Conservation (phyloP, 2,888 invertebrate genomes). For the Entomobrya proxima region DNA sequence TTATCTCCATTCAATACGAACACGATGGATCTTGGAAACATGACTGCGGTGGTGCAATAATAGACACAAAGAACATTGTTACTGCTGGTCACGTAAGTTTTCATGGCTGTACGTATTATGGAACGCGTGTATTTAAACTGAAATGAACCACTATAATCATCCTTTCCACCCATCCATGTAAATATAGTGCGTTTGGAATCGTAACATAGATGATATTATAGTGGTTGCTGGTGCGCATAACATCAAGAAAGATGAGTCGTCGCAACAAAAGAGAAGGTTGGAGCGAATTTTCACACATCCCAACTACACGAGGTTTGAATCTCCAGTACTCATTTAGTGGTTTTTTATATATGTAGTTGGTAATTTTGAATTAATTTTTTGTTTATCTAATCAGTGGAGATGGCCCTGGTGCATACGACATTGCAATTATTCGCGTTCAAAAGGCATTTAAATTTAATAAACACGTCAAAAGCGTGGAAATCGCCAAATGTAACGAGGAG, state of each 20-base stretch:
- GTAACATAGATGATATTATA: background rate
- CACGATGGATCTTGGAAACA: conserved; percentile 10
- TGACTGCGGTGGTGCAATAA: conserved; percentile 62
- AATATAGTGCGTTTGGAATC: conserved; percentile 53
- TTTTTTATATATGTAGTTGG: too few relatives aligned
- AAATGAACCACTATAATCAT: background rate
- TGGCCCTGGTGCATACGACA: conserved; percentile 53
- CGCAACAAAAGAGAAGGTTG: conserved; percentile 34
- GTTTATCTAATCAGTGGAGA: conserved; percentile 10
- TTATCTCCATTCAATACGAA: conserved; percentile 53
- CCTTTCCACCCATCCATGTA: background rate
- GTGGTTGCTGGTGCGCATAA: conserved; percentile 55
- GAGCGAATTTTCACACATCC: conserved; percentile 50
- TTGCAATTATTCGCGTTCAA: conserved; percentile 39
- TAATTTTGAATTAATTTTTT: background rate
- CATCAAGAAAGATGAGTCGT: conserved; percentile 23
- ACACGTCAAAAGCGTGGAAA: background rate
- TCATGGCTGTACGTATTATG: background rate
- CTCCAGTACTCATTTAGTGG: too few relatives aligned
- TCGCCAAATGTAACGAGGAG: background rate
- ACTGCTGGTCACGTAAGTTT: conserved; percentile 62
- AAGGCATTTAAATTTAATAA: conserved; percentile 38
- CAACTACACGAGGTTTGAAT: conserved; percentile 44
- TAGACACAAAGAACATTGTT: conserved; percentile 29
- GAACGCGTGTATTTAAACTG: background rate